Conservation (phyloP, 2,113 vertebrate genomes). For the Mus spicilegus region DNA sequence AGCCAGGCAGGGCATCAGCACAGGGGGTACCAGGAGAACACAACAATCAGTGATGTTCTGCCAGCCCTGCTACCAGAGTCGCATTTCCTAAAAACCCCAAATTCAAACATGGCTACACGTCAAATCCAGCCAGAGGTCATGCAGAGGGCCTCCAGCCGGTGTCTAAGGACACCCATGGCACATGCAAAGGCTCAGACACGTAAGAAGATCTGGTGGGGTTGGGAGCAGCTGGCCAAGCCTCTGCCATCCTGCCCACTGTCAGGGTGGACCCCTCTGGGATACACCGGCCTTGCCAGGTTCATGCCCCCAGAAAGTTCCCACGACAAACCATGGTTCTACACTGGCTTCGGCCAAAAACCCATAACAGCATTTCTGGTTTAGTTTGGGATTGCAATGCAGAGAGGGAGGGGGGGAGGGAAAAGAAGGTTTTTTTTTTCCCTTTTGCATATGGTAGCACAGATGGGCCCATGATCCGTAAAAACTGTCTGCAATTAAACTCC, state of each 20-base stretch:
- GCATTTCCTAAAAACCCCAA: not conserved
- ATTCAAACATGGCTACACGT: not conserved
- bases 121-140: too few relatives aligned
- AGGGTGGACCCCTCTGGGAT: not conserved
- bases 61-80: not conserved
- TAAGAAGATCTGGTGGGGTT: not conserved
- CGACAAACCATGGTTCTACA: not conserved
- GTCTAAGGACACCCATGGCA: fast-evolving
- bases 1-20: not conserved
- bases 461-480: slow-evolving; percentile 84
- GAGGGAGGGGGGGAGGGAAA: not conserved
- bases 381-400: not conserved
- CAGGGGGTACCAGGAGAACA: not conserved
- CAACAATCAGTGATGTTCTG: not conserved
- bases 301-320: not conserved
- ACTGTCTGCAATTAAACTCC: slow-evolving; percentile 85
- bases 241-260: not conserved
- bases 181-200: not conserved
- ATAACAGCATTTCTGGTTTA: slow-evolving; percentile 27
- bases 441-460: slow-evolving; percentile 84
- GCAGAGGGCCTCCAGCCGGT: not conserved
- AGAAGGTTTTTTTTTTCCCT: slow-evolving; percentile 21
- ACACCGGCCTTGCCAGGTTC: not conserved
- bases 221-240: not conserved
- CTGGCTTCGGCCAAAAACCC: not conserved